Evolutionary conservation across 2,113 vertebrate species (phyloP), one percentile per base, ranked within the genome.

Genomic region (Carettochelys insculpta): DNA sequence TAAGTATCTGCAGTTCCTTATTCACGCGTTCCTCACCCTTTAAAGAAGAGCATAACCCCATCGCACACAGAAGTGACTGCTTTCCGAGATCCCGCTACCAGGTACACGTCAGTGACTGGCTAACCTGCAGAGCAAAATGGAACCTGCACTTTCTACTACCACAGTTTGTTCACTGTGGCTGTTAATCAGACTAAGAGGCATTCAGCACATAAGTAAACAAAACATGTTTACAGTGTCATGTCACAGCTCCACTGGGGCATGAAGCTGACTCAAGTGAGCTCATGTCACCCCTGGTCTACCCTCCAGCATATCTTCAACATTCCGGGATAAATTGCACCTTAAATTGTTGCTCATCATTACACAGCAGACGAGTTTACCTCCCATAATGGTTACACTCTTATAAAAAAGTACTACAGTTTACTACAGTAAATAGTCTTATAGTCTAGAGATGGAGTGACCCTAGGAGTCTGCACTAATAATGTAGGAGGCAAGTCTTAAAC

Each of bases 231-330:
- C 89, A 90, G 50, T 58, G 83, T 47, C 83, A 53, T 45, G 22
- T 5, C 20, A 5, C 38, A 92, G n/a, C 0, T 17, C 25, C 38
- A 31, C 5, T 51, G 75, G 87, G 91, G 75, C 87, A 75, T 79
- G 95, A 93, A 86, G 27, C 50, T 81, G 41, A 93, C 81, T 48
- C 3, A 10, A 73, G 76, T 82, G 77, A 90, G 50, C 9, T 45
- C 34, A 14, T 43, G 47, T 52, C 73, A 94, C 82, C 77, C 45
- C 79, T 82, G 1, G 31, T 16, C 4, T 2, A 50, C 45, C 68
- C 77, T 48, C 31, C 2, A 0, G 43, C 0, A 0, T 11, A 38
- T 2, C 34, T 22, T 6, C 41, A 43, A 82, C 8, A 27, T 1
- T 13, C 51, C 76, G n/a, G 22, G 54, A 27, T 86, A 54, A 78